These are phyloP conservation scores for Acronicta alni DNA, from an alignment of 2,888 invertebrate genomes.

Conservation along the genomic window DNA sequence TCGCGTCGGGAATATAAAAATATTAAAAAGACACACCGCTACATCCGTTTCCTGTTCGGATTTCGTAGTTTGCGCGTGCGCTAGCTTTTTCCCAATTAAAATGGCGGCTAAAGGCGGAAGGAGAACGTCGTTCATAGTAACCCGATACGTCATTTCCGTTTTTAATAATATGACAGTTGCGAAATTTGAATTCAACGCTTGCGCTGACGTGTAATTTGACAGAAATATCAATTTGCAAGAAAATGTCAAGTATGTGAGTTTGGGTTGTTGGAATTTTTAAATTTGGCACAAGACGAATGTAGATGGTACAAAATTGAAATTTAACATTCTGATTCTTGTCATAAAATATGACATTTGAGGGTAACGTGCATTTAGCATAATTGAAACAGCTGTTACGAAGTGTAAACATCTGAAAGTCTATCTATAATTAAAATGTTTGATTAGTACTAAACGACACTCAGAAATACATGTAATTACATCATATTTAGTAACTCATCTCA, in stretches of 20 bases:
- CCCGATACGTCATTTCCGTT: slow-evolving; percentile 55
- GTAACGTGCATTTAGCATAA: too few species aligned
- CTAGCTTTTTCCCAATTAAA: slow-evolving; percentile 68
- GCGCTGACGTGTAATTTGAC: slow-evolving; percentile 47
- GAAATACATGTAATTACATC: too few species aligned
- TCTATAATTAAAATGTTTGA: not conserved
- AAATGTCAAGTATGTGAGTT: slow-evolving; percentile 18
- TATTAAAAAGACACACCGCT: slow-evolving; percentile 83
- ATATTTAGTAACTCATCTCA: too few species aligned
- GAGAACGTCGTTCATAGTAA: slow-evolving; percentile 56
- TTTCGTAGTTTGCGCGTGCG: slow-evolving; percentile 66
- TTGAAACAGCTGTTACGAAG: not conserved
- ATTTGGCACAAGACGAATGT: slow-evolving; percentile 26
- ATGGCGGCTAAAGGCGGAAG: slow-evolving; percentile 68
- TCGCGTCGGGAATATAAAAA: slow-evolving; percentile 80
- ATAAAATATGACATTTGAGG: slow-evolving; percentile 7
- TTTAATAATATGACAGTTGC: slow-evolving; percentile 55
- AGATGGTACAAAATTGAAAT: slow-evolving; percentile 12
- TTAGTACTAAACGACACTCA: too few species aligned
- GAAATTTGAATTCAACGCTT: slow-evolving; percentile 56
- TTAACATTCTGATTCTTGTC: slow-evolving; percentile 6
- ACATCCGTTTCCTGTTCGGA: slow-evolving; percentile 84
- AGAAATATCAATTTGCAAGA: slow-evolving; percentile 42
- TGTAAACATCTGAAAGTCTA: not conserved
- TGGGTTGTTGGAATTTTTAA: slow-evolving; percentile 1